Evolutionary conservation across 1,140 invertebrate species (phyloP), one percentile per base, ranked within the genome.

Genomic region (Heliconius eleuchia): DNA sequence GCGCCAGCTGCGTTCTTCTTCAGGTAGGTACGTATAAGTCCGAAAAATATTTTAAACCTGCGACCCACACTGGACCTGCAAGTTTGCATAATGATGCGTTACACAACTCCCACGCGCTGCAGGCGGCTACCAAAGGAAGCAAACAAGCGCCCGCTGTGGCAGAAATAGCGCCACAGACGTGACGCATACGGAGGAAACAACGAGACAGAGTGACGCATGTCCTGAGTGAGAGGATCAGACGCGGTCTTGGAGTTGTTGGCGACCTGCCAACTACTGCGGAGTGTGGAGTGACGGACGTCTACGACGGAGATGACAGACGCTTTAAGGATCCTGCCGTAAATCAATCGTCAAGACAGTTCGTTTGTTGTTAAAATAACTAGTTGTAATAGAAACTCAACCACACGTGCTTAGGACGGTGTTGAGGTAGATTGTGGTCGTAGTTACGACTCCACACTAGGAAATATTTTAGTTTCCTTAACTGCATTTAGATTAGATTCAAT

Each of bases 21-120:
- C 39, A 11, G 11, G 39, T 8, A 50, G 11, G 46, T 50, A 50
- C 11, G 46, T 46, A 42, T 42, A 50, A 50, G 9, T 42, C 9
- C 11, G 9, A 11, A 50, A 50, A 18, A 23, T 8, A n/a, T 57
- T 57, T 0, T 1, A 23, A 23, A 77, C 13, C 19, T n/a, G 37
- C 55, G 72, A 60, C 18, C 55, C 50, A 77, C 76, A 72, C 55
- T n/a, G 42, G 18, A 42, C 23, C 37, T 19, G 19, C 66, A 27
- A 16, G 46, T 78, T 66, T 74, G 77, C 77, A 74, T 46, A 78
- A 66, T 70, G 42, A 66, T 60, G 57, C 42, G 71, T 78, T 78
- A 74, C 71, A 72, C 55, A 74, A 74, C 57, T 27, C 42, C 18
- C 71, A 11, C 76, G 27, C 60, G 13, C 23, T 66, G 60, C 60